A percentile compares a stretch with the other conserved stretches of the same genome.
Conservation (phyloP, 2,888 invertebrate species). For the Acanthopleura granulata region DNA sequence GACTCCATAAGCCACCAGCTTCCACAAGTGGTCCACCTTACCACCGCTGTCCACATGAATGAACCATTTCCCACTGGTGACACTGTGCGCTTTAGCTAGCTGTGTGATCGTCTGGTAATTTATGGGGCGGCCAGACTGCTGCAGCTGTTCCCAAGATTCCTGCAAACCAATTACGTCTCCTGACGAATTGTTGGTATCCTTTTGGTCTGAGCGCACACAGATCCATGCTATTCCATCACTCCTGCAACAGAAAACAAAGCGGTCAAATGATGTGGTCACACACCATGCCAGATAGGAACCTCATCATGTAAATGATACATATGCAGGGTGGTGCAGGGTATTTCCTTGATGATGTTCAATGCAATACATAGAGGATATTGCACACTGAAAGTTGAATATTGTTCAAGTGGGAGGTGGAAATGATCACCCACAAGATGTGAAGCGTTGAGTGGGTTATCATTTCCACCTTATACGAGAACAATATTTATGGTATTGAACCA, state of each 20-base stretch:
- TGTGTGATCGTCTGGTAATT: conserved; percentile 32
- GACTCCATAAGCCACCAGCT: conserved; percentile 33
- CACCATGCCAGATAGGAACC: no score
- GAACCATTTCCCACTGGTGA: conserved; percentile 39
- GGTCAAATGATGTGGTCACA: neutral
- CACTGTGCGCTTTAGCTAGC: conserved; percentile 33
- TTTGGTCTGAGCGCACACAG: neutral
- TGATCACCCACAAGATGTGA: no score
- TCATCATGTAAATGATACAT: no score
- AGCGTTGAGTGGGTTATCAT: no score
- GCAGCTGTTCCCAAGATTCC: conserved; percentile 32
- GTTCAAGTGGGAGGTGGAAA: no score
- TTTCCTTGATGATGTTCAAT: no score
- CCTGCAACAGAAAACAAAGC: neutral
- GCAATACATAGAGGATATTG: no score
- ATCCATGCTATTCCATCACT: neutral
- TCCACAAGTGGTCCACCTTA: conserved; percentile 42
- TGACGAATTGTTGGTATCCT: neutral
- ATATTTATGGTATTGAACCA: no score
- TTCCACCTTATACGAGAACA: no score
- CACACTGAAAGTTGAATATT: no score
- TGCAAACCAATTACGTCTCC: conserved; percentile 27
- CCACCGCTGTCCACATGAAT: conserved; percentile 36
- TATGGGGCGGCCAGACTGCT: conserved; percentile 27
- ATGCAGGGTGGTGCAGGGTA: no score